A percentile compares a stretch with the other conserved stretches of the same genome.
Evolutionary conservation across 2,113 vertebrate species (phyloP).

Genomic region (Ophiodon elongatus): DNA sequence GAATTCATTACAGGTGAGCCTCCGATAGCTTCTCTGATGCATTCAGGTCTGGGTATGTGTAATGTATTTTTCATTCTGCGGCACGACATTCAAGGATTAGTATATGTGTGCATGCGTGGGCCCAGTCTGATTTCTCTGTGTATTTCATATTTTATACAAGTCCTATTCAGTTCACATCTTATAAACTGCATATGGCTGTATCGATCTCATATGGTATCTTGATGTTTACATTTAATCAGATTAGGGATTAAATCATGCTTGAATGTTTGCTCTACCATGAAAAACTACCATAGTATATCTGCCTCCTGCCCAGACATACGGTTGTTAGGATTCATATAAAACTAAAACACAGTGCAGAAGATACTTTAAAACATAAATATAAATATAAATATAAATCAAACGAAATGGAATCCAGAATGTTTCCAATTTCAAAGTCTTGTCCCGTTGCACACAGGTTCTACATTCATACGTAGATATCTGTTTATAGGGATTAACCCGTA

Average conservation of each 20-base stretch:
- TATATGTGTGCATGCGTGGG: background rate
- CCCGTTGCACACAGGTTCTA: too few species aligned
- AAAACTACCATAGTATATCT: background rate
- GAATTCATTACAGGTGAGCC: constrained; percentile 46
- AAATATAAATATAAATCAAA: too few species aligned
- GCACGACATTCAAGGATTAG: background rate
- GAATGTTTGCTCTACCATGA: background rate
- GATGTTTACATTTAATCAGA: constrained; percentile 18
- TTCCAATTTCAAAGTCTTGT: too few species aligned
- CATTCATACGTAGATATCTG: background rate
- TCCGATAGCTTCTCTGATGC: background rate
- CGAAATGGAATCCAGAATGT: too few species aligned
- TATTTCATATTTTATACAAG: background rate
- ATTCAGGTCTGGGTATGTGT: background rate
- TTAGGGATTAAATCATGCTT: background rate
- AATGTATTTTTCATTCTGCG: background rate
- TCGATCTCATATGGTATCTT: background rate
- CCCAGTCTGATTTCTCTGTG: background rate
- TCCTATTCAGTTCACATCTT: background rate
- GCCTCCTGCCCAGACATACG: background rate
- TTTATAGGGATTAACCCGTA: background rate
- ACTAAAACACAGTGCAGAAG: background rate
- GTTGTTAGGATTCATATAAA: background rate
- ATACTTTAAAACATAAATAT: background rate
- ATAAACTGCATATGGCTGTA: background rate